Evolutionary conservation across 2,797 vertebrate species (phyloP), one percentile per base, ranked within the genome.

Genomic region (Moxostoma hubbsi): DNA sequence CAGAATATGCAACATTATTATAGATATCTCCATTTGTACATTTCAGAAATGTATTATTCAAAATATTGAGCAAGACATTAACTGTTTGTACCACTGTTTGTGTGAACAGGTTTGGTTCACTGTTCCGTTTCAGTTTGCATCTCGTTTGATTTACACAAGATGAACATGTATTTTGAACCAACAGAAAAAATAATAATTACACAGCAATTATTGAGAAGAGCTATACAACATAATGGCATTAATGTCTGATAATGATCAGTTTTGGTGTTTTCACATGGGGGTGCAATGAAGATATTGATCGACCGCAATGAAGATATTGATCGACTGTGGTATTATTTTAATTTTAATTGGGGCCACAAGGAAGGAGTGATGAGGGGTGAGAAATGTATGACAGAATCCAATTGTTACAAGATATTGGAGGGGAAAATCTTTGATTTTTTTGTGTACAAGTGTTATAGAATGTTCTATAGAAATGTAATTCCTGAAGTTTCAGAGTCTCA

Each of bases 361-460:
- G n/a, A 71, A 59, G 15, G 6, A 82, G 53, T 50, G 63, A 57
- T 15, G 10, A 47, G 46, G 45, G 15, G 5, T 67, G 49, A 67
- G 18, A 71, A 67, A 73, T 58, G 45, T 36, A 18, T 55, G 47
- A 53, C 13, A 74, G 51, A 74, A 73, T 73, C 49, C 13, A 13
- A 36, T 73, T 73, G 67, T 62, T 49, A 61, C 46, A 67, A 24
- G 65, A 58, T 63, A 75, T 18, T 47, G 66, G 64, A 80, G 11
- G 15, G 5, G 9, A 74, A 15, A 72, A 72, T 80, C 74, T 47
- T 18, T 24, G 64, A 80, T 53, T 66, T 79, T 79, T 72, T 68
- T 70, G 59, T 72, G 69, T 71, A 76, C 58, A 81, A 75, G 69
- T 81, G 75, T 65, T 66, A 46, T 66, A 46, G 73, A 63, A 77